Conservation (phyloP, 2,888 invertebrate species). For the Stictocephala bisonia region DNA sequence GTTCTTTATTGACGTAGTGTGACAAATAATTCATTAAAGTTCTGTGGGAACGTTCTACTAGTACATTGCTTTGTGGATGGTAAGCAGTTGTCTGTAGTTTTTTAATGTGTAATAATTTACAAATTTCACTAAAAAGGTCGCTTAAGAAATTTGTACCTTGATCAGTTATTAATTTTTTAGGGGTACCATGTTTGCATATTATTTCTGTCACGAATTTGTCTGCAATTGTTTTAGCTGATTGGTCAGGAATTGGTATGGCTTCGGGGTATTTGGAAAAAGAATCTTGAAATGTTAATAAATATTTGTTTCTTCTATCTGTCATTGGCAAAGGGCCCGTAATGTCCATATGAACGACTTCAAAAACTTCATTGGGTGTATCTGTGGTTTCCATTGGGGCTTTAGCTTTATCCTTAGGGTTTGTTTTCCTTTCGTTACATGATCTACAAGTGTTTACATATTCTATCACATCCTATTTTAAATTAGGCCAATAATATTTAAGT, state of each 20-base stretch:
- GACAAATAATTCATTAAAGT: neutral
- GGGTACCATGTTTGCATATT: neutral
- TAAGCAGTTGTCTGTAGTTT: neutral
- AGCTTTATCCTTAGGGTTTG: neutral
- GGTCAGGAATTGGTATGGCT: neutral
- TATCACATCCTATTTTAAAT: neutral
- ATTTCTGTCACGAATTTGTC: slow-evolving; percentile 1
- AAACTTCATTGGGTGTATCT: neutral
- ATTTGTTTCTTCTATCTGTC: neutral
- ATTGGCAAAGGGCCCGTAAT: neutral
- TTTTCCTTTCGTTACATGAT: slow-evolving; percentile 4
- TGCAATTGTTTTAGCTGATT: neutral
- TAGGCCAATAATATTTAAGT: neutral
- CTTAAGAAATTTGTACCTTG: neutral
- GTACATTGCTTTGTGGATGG: neutral
- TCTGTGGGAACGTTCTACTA: neutral
- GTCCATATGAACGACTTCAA: slow-evolving; percentile 3
- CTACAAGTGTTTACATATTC: neutral
- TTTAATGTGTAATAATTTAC: slow-evolving; percentile 3
- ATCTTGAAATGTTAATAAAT: neutral
- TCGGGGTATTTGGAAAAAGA: neutral
- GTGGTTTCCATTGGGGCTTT: neutral
- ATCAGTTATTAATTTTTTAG: neutral
- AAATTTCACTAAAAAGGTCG: slow-evolving; percentile 12
- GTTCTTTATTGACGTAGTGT: neutral